A percentile compares a stretch with the other conserved stretches of the same genome.
Evolutionary conservation across 2,797 vertebrate species (phyloP).

Genomic region (Phrynocephalus guinanensis): DNA sequence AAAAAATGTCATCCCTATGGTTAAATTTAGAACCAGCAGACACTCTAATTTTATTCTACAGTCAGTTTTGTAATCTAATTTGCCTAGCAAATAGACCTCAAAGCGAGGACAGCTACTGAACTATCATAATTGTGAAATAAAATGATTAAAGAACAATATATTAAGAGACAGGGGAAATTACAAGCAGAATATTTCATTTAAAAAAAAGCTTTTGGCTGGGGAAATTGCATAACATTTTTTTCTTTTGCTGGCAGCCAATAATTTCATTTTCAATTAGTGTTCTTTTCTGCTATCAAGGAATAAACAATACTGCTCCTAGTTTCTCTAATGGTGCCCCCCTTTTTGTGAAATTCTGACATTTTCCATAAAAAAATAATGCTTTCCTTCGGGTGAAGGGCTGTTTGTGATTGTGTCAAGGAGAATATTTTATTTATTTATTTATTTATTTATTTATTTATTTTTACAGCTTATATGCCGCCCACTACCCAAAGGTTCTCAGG

Average conservation of each 20-base stretch:
- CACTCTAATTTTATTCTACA: background rate
- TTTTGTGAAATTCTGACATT: background rate
- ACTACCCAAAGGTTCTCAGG: background rate
- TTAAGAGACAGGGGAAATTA: constrained; percentile 3
- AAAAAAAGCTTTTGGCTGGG: background rate
- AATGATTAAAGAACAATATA: background rate
- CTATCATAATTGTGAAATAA: constrained; percentile 13
- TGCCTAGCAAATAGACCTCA: background rate
- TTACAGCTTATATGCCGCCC: too few species aligned
- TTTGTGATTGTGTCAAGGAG: background rate
- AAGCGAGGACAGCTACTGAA: background rate
- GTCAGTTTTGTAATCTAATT: background rate
- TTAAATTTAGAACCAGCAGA: background rate
- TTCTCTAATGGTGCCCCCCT: background rate
- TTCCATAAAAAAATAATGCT: background rate
- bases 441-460: too few species aligned
- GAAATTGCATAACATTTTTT: constrained; percentile 3
- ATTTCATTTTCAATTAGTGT: background rate
- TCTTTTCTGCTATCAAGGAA: background rate
- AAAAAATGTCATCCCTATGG: background rate
- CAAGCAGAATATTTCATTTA: background rate
- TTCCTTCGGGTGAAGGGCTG: background rate
- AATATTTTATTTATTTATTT: background rate
- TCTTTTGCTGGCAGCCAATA: background rate
- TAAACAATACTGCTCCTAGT: background rate